phyloP scores from a whole-genome alignment of 2,888 invertebrate genomes.

The Lasioglossum pauxillum region DNA sequence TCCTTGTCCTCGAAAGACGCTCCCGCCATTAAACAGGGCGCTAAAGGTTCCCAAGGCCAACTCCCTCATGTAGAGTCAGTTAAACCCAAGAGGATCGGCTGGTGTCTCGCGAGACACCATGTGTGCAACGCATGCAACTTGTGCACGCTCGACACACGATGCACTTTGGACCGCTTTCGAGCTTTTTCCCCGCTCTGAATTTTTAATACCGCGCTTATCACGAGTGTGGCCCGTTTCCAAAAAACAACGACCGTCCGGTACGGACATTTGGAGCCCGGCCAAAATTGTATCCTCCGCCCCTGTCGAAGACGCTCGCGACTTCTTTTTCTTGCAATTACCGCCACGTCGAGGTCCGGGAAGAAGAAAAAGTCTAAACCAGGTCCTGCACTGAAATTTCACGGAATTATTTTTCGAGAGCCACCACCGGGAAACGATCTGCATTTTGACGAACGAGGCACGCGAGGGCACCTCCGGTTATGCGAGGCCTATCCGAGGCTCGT shows the following conservation, averaged over 20 bases:
- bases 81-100: not conserved
- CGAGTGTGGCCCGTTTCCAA: slow-evolving; percentile 35
- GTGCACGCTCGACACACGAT: not conserved
- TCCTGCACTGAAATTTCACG: slow-evolving; percentile 37
- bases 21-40: not conserved
- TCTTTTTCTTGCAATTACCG: not conserved
- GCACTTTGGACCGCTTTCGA: not conserved
- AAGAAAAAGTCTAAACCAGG: not conserved
- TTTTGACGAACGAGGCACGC: slow-evolving; percentile 49
- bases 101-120: not conserved
- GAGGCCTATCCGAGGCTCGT: slow-evolving; percentile 51
- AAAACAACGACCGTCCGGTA: not conserved
- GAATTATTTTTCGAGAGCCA: slow-evolving; percentile 36
- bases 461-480: slow-evolving; percentile 57
- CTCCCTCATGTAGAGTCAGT: not conserved
- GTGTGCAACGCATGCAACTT: not conserved
- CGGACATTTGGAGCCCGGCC: slow-evolving; percentile 27
- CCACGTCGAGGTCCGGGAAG: too few species aligned
- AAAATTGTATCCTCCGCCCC: slow-evolving; percentile 21
- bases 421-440: slow-evolving; percentile 34
- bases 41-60: not conserved
- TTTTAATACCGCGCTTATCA: slow-evolving; percentile 24
- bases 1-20: not conserved
- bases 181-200: not conserved
- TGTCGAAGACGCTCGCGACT: slow-evolving; percentile 17